phyloP scores from a whole-genome alignment of 2,797 vertebrate species.

The Silurus lanzhouensis region DNA sequence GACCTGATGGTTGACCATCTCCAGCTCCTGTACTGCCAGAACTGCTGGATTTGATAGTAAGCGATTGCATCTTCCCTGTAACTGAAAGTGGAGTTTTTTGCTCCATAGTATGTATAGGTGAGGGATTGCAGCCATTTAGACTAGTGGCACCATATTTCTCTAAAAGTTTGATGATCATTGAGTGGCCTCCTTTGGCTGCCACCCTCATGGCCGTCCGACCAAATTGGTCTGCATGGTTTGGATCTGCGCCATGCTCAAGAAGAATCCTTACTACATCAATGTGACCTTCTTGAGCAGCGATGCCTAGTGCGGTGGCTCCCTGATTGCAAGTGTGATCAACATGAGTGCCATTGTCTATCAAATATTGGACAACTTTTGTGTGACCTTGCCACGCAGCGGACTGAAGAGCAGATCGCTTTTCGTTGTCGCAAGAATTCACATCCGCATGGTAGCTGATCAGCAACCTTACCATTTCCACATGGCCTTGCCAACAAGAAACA shows the following conservation, averaged over 20 bases:
- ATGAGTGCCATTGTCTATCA: constrained; percentile 86
- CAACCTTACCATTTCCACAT: constrained; percentile 91
- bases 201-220: constrained; percentile 97
- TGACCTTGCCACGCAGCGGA: constrained; percentile 98
- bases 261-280: constrained; percentile 91
- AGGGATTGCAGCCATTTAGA: constrained; percentile 89
- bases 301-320: constrained; percentile 96
- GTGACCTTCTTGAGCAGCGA: constrained; percentile 97
- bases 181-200: constrained; percentile 95
- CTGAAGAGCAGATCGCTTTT: constrained; percentile 94
- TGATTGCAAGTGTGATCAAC: constrained; percentile 98
- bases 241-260: constrained; percentile 91
- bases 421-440: constrained; percentile 92
- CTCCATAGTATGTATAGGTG: constrained; percentile 94
- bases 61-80: constrained; percentile 87
- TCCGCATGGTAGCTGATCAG: constrained; percentile 88
- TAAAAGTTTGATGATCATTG: constrained; percentile 90
- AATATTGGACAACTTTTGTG: constrained; percentile 87
- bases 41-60: constrained; percentile 94
- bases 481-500: constrained; percentile 98
- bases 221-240: constrained; percentile 96
- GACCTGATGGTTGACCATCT: constrained; percentile 83
- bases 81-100: constrained; percentile 83
- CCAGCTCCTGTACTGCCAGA: constrained; percentile 93
- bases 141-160: constrained; percentile 92